phyloP scores from a whole-genome alignment of 2,797 vertebrate species.

The Smutsia gigantea region DNA sequence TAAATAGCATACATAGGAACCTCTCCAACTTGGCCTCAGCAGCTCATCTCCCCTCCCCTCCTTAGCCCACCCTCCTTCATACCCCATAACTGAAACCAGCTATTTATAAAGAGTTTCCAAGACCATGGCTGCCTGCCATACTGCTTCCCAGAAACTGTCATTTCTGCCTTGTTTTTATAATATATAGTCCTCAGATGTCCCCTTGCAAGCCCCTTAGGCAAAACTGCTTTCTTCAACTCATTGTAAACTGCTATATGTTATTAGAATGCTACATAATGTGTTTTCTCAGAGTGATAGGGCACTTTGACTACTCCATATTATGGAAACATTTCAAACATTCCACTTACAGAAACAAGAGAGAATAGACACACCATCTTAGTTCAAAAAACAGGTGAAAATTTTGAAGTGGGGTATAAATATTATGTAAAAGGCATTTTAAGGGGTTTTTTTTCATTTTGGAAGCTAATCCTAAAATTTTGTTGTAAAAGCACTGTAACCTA shows the following conservation, averaged over 20 bases:
- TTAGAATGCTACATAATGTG: neutral
- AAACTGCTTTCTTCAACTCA: neutral
- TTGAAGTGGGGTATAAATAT: neutral
- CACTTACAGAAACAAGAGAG: conserved; percentile 30
- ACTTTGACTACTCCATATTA: neutral
- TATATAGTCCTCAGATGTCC: neutral
- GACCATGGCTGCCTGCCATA: neutral
- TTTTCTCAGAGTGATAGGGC: conserved; percentile 7
- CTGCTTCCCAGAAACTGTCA: conserved; percentile 31
- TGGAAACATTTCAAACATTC: conserved; percentile 36
- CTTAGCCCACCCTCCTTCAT: neutral
- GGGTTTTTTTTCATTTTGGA: conserved; percentile 19
- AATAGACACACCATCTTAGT: neutral
- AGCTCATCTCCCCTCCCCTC: neutral
- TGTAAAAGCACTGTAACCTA: conserved; percentile 22
- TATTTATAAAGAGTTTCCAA: conserved; percentile 16
- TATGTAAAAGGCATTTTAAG: neutral
- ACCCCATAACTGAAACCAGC: neutral
- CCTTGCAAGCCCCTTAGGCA: neutral
- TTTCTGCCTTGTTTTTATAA: conserved; percentile 40
- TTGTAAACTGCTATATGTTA: neutral
- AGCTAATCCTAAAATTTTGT: conserved; percentile 46
- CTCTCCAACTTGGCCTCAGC: neutral
- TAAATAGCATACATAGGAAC: neutral
- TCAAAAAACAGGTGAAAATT: conserved; percentile 40